Percentiles rank a stretch among this genome's conserved stretches.
phyloP scores from a whole-genome alignment of 2,113 vertebrate genomes.

The Xenotilapia longispinis region DNA sequence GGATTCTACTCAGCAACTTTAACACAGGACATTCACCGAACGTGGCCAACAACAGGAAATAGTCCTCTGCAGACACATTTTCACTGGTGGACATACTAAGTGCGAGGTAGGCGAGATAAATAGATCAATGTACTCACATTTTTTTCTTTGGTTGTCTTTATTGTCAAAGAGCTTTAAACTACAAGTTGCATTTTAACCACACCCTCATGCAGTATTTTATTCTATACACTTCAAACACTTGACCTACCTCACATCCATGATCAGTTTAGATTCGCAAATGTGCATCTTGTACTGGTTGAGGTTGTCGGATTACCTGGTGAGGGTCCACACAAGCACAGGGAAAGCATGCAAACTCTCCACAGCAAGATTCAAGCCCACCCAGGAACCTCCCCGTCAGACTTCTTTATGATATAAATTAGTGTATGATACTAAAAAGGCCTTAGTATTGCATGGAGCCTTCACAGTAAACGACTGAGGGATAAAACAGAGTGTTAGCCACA shows the following conservation, averaged over 20 bases:
- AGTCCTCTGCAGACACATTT: background rate
- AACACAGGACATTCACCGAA: background rate
- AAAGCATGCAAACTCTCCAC: background rate
- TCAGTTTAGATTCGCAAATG: background rate
- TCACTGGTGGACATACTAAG: background rate
- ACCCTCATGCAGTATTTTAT: background rate
- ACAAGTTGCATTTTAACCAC: background rate
- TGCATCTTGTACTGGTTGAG: background rate
- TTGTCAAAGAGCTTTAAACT: background rate
- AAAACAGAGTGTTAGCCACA: background rate
- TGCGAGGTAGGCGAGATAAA: background rate
- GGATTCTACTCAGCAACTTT: background rate
- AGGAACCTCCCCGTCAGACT: background rate
- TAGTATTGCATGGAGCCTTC: background rate
- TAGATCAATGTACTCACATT: background rate
- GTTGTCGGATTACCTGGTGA: background rate
- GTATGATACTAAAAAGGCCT: background rate
- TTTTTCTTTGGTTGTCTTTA: background rate
- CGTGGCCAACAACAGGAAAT: rapidly evolving
- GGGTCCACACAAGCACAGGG: background rate
- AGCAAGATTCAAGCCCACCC: background rate
- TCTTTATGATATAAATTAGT: background rate
- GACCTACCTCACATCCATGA: background rate
- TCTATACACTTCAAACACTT: background rate
- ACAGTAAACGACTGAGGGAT: background rate